These are phyloP conservation scores for Galbula dea DNA, from an alignment of 2,113 vertebrate species.

Conservation along the genomic window DNA sequence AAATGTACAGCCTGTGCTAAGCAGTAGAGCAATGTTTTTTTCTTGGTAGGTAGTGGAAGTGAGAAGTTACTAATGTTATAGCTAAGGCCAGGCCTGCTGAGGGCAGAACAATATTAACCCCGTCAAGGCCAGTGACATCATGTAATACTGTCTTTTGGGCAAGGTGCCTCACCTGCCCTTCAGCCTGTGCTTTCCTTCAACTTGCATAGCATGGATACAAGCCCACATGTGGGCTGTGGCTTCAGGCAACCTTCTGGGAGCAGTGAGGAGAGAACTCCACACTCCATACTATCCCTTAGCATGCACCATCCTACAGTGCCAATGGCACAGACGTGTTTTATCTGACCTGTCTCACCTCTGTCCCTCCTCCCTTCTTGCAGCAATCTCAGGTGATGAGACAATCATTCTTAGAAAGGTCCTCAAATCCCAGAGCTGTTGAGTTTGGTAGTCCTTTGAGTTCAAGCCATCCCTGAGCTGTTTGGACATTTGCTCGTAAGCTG, in stretches of 20 bases:
- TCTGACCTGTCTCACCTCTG: background rate
- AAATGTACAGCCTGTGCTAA: background rate
- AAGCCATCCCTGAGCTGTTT: accelerated
- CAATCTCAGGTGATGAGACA: background rate
- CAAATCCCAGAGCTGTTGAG: background rate
- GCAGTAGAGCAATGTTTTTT: background rate
- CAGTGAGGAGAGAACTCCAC: background rate
- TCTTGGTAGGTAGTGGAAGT: background rate
- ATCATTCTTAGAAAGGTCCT: background rate
- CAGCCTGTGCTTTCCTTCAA: background rate
- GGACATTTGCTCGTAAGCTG: background rate
- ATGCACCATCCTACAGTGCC: background rate
- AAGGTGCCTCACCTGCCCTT: background rate
- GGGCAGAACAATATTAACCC: background rate
- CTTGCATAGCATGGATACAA: background rate
- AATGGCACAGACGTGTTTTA: background rate
- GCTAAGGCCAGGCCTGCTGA: background rate
- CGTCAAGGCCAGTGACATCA: accelerated
- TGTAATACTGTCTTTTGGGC: background rate
- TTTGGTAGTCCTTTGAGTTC: background rate
- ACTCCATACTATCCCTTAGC: background rate
- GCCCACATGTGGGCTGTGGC: background rate
- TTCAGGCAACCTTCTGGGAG: background rate
- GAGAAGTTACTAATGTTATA: background rate
- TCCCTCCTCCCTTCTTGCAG: background rate